These are phyloP conservation scores for Phrynosoma platyrhinos DNA, from an alignment of 2,113 vertebrate genomes.

Conservation along the genomic window DNA sequence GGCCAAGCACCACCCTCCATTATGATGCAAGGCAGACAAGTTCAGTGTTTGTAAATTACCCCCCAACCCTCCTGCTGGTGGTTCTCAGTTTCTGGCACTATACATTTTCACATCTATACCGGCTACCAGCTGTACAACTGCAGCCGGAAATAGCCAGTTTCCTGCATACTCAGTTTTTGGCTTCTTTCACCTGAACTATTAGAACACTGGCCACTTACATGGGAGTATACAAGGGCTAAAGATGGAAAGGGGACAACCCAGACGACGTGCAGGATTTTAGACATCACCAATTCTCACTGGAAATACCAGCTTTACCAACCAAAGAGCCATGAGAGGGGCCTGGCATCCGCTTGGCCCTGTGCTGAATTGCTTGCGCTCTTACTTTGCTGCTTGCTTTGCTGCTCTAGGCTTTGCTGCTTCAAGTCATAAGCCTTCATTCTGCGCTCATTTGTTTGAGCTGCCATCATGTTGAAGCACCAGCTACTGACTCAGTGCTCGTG, in stretches of 20 bases:
- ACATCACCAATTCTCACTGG: background rate
- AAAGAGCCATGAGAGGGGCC: background rate
- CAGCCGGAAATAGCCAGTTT: background rate
- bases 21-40: conserved; percentile 10
- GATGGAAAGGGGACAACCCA: conserved; percentile 15
- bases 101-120: conserved; percentile 9
- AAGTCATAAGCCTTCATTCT: background rate
- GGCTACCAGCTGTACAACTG: background rate
- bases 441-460: background rate
- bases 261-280: conserved; percentile 22
- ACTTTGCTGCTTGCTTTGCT: background rate
- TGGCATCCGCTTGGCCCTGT: background rate
- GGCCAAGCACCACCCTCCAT: background rate
- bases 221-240: conserved; percentile 23
- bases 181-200: conserved; percentile 1
- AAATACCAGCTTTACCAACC: background rate
- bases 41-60: background rate
- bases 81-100: conserved; percentile 30
- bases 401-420: background rate
- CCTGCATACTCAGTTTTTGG: background rate
- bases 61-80: conserved; percentile 19
- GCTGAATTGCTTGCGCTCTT: background rate
- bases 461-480: conserved; percentile 2
- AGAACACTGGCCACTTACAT: conserved; percentile 30
- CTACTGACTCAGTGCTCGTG: conserved; percentile 10